Evolutionary conservation across 1,140 invertebrate species (phyloP).

Genomic region (Drosophila persimilis): DNA sequence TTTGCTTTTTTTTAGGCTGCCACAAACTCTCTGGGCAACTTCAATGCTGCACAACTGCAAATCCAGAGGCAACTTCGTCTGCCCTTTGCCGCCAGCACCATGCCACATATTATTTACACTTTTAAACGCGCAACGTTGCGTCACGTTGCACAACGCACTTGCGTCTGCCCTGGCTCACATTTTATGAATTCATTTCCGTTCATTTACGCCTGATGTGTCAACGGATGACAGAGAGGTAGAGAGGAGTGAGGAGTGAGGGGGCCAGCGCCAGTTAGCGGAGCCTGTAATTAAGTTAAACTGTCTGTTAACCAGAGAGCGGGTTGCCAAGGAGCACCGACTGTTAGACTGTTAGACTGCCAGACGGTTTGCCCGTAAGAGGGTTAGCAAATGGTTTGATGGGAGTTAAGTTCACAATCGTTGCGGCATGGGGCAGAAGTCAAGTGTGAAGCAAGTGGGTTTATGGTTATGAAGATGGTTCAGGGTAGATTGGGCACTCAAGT

Average conservation of each 20-base stretch:
- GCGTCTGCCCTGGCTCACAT: conserved; percentile 46
- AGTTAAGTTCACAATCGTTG: background rate
- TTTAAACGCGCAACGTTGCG: conserved; percentile 77
- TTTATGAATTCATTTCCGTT: conserved; percentile 81
- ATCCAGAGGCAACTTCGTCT: conserved; percentile 2
- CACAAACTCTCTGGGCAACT: conserved; percentile 46
- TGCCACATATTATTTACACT: conserved; percentile 76
- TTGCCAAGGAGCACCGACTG: too few relatives aligned
- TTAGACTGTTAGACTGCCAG: background rate
- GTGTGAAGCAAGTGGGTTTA: conserved; percentile 5
- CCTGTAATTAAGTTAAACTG: conserved; percentile 76
- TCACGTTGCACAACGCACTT: conserved; percentile 63
- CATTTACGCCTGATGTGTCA: conserved; percentile 75
- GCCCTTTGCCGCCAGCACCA: conserved; percentile 22
- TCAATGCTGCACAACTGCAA: conserved; percentile 32
- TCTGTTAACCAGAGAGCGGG: conserved; percentile 28
- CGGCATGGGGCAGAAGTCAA: conserved; percentile 8
- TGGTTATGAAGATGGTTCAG: conserved; percentile 23
- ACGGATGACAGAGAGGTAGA: conserved; percentile 15
- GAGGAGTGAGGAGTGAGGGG: too few relatives aligned
- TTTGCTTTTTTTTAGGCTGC: conserved; percentile 31
- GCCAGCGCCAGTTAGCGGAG: conserved; percentile 51
- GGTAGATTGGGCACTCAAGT: conserved; percentile 31
- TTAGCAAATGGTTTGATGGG: background rate
- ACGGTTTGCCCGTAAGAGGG: conserved; percentile 4